Conservation (phyloP, 2,113 vertebrate species). For the Vireo altiloquus region DNA sequence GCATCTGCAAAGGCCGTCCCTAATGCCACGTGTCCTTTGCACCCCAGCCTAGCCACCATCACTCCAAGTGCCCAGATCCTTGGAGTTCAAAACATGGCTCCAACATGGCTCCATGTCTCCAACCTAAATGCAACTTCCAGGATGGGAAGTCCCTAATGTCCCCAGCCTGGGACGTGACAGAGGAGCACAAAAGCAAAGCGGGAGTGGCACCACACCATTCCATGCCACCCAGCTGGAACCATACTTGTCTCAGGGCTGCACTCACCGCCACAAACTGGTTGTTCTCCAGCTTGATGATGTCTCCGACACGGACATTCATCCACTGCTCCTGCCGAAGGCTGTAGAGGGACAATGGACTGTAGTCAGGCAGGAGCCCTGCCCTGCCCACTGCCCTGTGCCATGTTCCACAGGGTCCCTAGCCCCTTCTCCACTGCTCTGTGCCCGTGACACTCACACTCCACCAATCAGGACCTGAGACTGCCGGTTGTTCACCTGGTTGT, state of each 20-base stretch:
- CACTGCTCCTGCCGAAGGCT: constrained; percentile 91
- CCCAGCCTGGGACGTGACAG: not conserved
- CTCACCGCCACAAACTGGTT: constrained; percentile 93
- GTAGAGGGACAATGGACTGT: not conserved
- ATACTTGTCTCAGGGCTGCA: accelerated
- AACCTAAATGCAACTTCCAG: not conserved
- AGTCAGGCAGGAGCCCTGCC: not conserved
- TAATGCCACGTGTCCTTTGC: not conserved
- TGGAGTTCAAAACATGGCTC: not conserved
- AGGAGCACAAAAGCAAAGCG: not conserved
- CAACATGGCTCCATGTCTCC: not conserved
- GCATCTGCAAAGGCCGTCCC: not conserved
- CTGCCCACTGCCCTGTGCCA: not conserved
- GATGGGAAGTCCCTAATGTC: not conserved
- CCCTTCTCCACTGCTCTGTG: not conserved
- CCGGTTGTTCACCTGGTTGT: constrained; percentile 96
- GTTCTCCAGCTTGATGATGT: constrained; percentile 95
- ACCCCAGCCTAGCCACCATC: accelerated
- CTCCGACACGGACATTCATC: constrained; percentile 94
- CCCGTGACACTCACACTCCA: constrained; percentile 81
- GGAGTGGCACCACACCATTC: not conserved
- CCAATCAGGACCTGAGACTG: constrained; percentile 93
- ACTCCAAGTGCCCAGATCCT: not conserved
- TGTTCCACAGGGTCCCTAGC: accelerated
- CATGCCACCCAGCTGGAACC: not conserved